phyloP scores from a whole-genome alignment of 1,140 invertebrate genomes.

The Drosophila lacertosa region DNA sequence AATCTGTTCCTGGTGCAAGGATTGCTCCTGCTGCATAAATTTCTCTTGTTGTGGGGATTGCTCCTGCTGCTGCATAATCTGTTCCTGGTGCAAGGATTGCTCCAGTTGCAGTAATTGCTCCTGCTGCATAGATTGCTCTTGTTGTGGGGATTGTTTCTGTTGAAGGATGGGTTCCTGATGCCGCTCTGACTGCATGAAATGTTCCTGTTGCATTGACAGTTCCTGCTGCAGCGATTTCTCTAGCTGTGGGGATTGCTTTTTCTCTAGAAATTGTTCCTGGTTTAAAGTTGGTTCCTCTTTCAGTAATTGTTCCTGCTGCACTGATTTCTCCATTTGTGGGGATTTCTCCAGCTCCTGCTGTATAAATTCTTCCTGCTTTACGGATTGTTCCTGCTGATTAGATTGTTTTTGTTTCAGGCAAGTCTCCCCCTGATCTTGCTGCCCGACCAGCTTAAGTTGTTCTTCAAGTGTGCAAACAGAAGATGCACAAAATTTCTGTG shows the following conservation, averaged over 20 bases:
- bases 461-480: not conserved
- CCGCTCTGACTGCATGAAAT: no score
- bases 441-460: not conserved
- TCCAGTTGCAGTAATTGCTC: not conserved
- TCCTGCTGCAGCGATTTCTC: not conserved
- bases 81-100: not conserved
- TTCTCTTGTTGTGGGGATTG: not conserved
- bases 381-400: not conserved
- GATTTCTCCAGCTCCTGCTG: not conserved
- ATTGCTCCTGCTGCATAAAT: not conserved
- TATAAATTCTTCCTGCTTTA: not conserved
- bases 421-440: not conserved
- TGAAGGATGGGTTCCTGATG: not conserved
- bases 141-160: not conserved
- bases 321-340: no score
- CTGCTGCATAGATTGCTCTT: not conserved
- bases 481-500: no score
- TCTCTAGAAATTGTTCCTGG: no score
- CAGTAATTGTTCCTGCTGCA: no score
- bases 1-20: not conserved
- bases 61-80: not conserved
- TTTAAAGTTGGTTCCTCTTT: no score
- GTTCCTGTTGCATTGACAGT: no score
- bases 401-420: no score
- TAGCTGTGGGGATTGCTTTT: not conserved